These are phyloP conservation scores for Latrodectus elegans DNA, from an alignment of 2,888 invertebrate genomes.

Conservation along the genomic window DNA sequence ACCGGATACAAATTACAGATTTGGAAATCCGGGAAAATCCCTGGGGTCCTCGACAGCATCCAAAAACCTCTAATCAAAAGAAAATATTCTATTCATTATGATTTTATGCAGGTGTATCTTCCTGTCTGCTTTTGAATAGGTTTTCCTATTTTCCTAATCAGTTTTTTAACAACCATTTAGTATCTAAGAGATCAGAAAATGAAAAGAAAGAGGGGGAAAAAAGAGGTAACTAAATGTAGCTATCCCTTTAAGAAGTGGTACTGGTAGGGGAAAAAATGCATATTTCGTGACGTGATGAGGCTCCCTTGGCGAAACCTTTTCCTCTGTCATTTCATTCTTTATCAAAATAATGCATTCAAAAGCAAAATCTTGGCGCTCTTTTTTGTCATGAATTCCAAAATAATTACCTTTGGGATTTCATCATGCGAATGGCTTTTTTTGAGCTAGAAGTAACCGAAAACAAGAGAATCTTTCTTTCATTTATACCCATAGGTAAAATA, in stretches of 20 bases:
- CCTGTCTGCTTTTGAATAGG: neutral
- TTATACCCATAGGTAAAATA: constrained; percentile 56
- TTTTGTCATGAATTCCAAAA: constrained; percentile 30
- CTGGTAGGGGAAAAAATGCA: neutral
- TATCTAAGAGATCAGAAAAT: constrained; percentile 19
- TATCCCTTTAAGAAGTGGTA: neutral
- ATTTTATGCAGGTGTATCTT: neutral
- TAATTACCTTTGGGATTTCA: constrained; percentile 53
- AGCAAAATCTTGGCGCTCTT: constrained; percentile 30
- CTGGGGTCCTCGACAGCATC: neutral
- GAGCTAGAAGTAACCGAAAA: neutral
- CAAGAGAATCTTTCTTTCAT: neutral
- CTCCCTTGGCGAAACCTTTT: constrained; percentile 29
- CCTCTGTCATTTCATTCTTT: constrained; percentile 43
- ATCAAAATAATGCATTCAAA: constrained; percentile 54
- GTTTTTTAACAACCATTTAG: constrained; percentile 63
- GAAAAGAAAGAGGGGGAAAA: neutral
- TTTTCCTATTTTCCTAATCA: constrained; percentile 36
- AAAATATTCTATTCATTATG: constrained; percentile 5
- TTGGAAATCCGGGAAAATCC: neutral
- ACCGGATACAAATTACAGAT: neutral
- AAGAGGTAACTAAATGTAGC: neutral
- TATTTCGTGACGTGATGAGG: neutral
- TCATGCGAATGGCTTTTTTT: constrained; percentile 11
- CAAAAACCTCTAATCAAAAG: constrained; percentile 2